Evolutionary conservation across 2,113 vertebrate genomes (phyloP).

Genomic region (Pantherophis guttatus): DNA sequence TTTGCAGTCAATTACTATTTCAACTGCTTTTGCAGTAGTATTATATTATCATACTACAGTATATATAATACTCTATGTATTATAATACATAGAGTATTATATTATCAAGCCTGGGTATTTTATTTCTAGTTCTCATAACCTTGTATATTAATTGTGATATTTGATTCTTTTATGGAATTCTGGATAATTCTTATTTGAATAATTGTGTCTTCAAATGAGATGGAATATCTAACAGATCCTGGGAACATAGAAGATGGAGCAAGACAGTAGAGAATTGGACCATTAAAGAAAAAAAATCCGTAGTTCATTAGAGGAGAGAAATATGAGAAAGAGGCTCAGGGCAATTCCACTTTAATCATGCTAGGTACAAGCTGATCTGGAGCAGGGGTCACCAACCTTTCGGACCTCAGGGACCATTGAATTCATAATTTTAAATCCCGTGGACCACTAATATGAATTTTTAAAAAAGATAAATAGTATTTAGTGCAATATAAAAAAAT

Average conservation of each 20-base stretch:
- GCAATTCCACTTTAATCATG: background rate
- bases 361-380: background rate
- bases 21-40: background rate
- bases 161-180: background rate
- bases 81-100: background rate
- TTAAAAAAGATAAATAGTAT: no score
- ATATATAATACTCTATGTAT: no score
- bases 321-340: background rate
- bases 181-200: background rate
- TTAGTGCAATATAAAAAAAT: no score
- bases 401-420: no score
- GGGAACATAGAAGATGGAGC: background rate
- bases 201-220: background rate
- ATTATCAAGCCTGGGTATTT: background rate
- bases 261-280: background rate
- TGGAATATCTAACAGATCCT: background rate
- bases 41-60: no score
- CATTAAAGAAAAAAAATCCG: background rate
- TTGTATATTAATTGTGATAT: background rate
- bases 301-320: background rate
- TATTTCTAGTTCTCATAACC: background rate
- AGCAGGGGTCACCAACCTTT: background rate
- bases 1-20: background rate
- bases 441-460: no score
- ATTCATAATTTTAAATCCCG: no score